Conservation (phyloP, 2,113 vertebrate genomes). For the Brachyhypopomus occidentalis region DNA sequence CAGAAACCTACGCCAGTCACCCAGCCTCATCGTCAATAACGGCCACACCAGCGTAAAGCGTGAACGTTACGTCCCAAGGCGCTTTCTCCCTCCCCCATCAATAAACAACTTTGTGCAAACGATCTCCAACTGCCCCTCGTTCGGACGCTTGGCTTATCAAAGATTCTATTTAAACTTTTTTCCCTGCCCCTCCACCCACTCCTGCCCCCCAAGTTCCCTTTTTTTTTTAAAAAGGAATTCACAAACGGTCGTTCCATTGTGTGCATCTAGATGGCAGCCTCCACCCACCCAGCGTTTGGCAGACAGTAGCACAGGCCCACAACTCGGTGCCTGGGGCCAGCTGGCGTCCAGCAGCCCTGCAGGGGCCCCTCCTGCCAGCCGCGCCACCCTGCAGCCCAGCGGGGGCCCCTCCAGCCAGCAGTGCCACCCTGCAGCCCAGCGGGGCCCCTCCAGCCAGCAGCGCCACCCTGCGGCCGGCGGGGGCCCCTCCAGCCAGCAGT, state of each 20-base stretch:
- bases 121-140: constrained; percentile 24
- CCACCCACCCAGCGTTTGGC: constrained; percentile 44
- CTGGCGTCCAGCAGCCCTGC: constrained; percentile 65
- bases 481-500: too few relatives aligned
- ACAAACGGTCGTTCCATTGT: constrained; percentile 43
- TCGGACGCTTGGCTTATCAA: constrained; percentile 25
- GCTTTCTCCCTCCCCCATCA: constrained; percentile 1
- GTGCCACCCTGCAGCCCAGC: too few relatives aligned
- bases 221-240: constrained; percentile 18
- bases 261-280: constrained; percentile 59
- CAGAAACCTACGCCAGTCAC: not conserved
- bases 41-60: not conserved
- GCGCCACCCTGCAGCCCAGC: constrained; percentile 61
- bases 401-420: too few relatives aligned
- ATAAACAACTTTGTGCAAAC: constrained; percentile 35
- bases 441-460: too few relatives aligned
- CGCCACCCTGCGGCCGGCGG: too few relatives aligned
- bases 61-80: not conserved
- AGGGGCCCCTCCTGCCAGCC: constrained; percentile 68
- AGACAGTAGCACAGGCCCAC: not conserved
- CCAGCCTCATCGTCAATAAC: not conserved
- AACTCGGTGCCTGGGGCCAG: constrained; percentile 43
- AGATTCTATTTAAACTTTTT: constrained; percentile 18
- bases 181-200: not conserved
- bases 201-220: not conserved